Base-by-base conservation (phyloP, 2,797 vertebrate species). In the Melanotaenia parkinsoni region DNA sequence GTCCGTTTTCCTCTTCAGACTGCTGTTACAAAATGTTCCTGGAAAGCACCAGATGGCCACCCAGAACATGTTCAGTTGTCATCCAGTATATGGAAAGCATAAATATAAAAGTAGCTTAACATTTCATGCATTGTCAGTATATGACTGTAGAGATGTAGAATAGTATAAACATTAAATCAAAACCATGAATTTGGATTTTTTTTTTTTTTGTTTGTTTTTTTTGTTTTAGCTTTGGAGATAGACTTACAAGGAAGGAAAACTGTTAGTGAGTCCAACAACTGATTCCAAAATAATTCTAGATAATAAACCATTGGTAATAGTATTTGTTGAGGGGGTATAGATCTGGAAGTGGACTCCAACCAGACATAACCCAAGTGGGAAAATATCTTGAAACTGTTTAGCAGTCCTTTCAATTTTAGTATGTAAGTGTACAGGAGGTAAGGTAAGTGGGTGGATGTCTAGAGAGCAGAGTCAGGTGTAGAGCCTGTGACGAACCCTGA, bases 401-500 rank as follows among this genome's bases (percentile, higher is more conserved):
- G 12, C 6, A 1, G 11, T 26, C 24, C 24, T 56, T 56, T 56
- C 8, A 40, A 24, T 2, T 38, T 60, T 14, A 22, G 35, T 7
- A 10, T 56, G 60, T 33, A 26, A 58, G 53, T 47, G 38, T 47
- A 30, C 13, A 56, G 53, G 24, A 12, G 32, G 38, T 43, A 24
- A 24, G 28, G 7, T 28, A 18, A 5, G 59, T 37, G 65, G 24
- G 3, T 10, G 43, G 47, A 18, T 62, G n/a, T 68, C 69, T 62
- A 33, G 47, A 58, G 75, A 76, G 79, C 77, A 67, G 72, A 50
- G 66, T 80, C 62, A 74, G 77, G 72, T 80, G 75, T 58, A 16
- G 14, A 13, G 24, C 16, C 72, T 60, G 63, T 80, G 68, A 84
- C 43, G 74, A 83, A 86, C 65, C 45, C 80, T 84, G 83, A 86